A percentile compares a stretch with the other conserved stretches of the same genome.
Conservation (phyloP, 2,113 vertebrate species). For the Melanerpes aurifrons region DNA sequence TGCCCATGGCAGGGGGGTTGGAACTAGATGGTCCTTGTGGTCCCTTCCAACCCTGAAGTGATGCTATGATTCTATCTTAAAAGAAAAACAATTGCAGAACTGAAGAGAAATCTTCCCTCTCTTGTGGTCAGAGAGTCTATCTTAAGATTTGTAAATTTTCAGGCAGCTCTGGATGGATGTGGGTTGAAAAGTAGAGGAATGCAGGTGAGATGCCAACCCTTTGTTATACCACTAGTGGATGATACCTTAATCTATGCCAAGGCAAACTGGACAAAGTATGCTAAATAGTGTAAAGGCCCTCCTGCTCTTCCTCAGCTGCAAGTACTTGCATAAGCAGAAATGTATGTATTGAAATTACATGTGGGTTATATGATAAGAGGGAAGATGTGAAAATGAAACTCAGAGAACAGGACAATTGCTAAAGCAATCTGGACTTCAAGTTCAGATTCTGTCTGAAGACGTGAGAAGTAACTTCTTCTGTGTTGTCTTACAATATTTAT, state of each 20-base stretch:
- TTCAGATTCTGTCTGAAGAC: not conserved
- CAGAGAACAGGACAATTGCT: not conserved
- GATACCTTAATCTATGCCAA: not conserved
- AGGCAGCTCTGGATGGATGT: not conserved
- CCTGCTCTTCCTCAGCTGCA: not conserved
- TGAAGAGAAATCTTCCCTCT: not conserved
- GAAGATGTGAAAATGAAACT: not conserved
- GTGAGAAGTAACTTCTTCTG: not conserved
- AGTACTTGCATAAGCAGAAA: not conserved
- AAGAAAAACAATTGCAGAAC: not conserved
- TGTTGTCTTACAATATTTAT: not conserved
- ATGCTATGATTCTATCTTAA: not conserved
- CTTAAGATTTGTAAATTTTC: not conserved
- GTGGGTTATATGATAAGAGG: not conserved
- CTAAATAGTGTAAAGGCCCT: not conserved
- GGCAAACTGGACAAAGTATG: not conserved
- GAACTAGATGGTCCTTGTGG: no score
- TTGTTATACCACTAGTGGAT: rapidly evolving
- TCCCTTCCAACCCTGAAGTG: no score
- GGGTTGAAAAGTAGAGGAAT: not conserved
- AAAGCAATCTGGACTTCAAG: not conserved
- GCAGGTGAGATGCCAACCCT: not conserved
- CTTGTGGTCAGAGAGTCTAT: not conserved
- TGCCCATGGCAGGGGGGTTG: no score
- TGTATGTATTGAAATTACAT: not conserved